Evolutionary conservation across 2,888 invertebrate species (phyloP), one percentile per base, ranked within the genome.

Genomic region (Zeuzera pyrina): DNA sequence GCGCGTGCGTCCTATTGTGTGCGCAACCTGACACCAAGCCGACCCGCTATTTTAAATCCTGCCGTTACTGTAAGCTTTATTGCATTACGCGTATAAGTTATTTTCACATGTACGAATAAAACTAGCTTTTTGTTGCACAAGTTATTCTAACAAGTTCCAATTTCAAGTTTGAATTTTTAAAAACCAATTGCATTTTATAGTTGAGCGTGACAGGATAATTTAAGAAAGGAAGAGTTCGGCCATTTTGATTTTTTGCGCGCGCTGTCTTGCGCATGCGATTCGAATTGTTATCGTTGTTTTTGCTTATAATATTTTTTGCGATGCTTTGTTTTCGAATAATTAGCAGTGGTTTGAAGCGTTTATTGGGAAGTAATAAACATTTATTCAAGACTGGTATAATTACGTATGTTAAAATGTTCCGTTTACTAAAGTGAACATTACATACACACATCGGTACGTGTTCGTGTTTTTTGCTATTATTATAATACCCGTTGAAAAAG

Each of bases 131-230:
- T 39, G 45, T 42, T 33, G 41, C 29, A 37, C 37, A 44, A 55
- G 57, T 62, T 67, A 66, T 61, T 69, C 67, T 70, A 71, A 73
- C 68, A 68, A 71, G 69, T 72, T 69, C 61, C 65, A 64, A 71
- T 71, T 70, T 62, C 52, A 52, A 52, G 55, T 58, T 57, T 46
- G 51, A 50, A 57, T 53, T 68, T 69, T 45, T 67, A 65, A 67
- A n/a, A 71, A 58, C 73, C 81, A 81, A 81, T 81, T 81, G 81
- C 78, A 78, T 76, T 78, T 77, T 77, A 79, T 79, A 78, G 77
- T 62, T 69, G 67, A 77, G 70, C 79, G 74, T 81, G 81, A 81
- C 81, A 81, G 81, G 78, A 79, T 81, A 79, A 81, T 81, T 78
- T 79, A 76, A 59, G 71, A 70, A 77, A 70, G 73, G 69, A 67